These are phyloP conservation scores for Plutomurus gul DNA, from an alignment of 1,140 invertebrate genomes.

Conservation along the genomic window DNA sequence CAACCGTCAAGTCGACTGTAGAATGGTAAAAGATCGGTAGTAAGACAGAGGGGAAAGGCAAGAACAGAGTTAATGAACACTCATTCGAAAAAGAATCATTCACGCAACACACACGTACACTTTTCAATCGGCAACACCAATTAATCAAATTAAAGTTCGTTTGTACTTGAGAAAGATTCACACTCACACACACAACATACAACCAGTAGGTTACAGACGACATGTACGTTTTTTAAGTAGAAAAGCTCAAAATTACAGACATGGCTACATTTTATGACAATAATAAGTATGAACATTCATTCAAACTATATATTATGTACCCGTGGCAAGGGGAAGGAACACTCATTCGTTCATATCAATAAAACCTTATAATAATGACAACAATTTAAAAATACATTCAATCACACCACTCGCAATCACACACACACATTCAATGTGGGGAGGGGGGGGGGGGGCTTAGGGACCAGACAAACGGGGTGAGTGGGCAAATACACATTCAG, in stretches of 20 bases:
- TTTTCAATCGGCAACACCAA: no score
- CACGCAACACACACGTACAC: no score
- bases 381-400: constrained; percentile 25
- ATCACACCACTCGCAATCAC: not conserved
- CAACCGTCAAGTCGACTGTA: not conserved
- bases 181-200: not conserved
- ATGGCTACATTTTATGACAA: not conserved
- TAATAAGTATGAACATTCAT: constrained; percentile 6
- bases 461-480: not conserved
- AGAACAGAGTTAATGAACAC: not conserved
- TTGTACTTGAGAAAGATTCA: constrained; percentile 3
- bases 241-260: constrained; percentile 9
- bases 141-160: not conserved
- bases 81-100: constrained; percentile 16
- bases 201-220: no score
- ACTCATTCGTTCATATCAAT: no score
- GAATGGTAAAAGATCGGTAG: not conserved
- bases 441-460: not conserved
- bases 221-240: not conserved
- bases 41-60: not conserved
- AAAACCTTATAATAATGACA: not conserved
- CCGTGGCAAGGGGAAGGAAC: no score
- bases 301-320: not conserved
- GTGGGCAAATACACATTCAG: no score
- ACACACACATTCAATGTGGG: not conserved